A percentile compares a stretch with the other conserved stretches of the same genome.
These are phyloP conservation scores for Meriones psammophilus DNA, from an alignment of 2,797 vertebrate species.

Conservation along the genomic window DNA sequence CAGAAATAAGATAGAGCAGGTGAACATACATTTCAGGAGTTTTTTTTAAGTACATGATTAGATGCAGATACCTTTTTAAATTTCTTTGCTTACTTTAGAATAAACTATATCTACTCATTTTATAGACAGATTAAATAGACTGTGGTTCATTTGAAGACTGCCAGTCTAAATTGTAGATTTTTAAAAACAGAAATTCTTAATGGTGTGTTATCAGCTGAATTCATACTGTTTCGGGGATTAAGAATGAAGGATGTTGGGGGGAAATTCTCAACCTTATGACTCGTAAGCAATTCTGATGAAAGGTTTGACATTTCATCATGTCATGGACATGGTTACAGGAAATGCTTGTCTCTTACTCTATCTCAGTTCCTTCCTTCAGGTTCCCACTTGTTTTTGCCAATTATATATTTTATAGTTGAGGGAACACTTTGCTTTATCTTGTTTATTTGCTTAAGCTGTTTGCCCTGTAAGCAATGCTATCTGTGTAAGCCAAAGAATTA, in stretches of 20 bases:
- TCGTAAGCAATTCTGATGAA: neutral
- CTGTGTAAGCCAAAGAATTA: conserved; percentile 49
- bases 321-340: neutral
- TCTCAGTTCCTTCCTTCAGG: neutral
- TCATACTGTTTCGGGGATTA: conserved; percentile 15
- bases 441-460: conserved; percentile 30
- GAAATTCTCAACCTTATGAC: conserved; percentile 3
- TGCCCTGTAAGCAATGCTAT: conserved; percentile 30
- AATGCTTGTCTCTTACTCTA: neutral
- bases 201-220: neutral
- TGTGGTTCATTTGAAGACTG: neutral
- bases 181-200: neutral
- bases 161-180: neutral
- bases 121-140: neutral
- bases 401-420: conserved; percentile 1
- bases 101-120: conserved; percentile 2
- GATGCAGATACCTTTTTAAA: neutral
- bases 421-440: neutral
- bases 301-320: neutral
- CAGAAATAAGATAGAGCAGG: conserved; percentile 36
- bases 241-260: neutral
- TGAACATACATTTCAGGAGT: conserved; percentile 48
- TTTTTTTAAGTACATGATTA: conserved; percentile 37
- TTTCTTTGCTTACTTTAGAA: neutral
- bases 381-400: neutral